Evolutionary conservation across 2,797 vertebrate species (phyloP).

Genomic region (Enteromius unitaeniatus): DNA sequence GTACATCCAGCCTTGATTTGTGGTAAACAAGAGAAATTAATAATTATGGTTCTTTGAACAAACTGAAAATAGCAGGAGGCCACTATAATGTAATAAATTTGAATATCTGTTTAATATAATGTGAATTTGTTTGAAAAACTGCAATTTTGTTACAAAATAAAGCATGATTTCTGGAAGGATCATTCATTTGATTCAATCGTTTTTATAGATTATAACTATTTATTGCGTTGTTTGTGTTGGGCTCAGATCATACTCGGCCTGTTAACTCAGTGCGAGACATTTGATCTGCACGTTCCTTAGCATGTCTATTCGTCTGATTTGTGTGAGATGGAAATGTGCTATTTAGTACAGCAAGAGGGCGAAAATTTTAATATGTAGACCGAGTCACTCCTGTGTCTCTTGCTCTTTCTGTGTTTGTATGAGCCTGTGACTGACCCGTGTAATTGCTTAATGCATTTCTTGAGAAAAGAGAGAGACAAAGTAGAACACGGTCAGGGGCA

Average conservation of each 20-base stretch:
- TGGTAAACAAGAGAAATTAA: background rate
- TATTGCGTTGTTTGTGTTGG: background rate
- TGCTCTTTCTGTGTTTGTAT: constrained; percentile 9
- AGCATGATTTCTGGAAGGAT: background rate
- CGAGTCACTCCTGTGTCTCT: background rate
- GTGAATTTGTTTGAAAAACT: background rate
- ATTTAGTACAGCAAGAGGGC: constrained; percentile 8
- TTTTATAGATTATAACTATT: background rate
- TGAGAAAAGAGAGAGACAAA: constrained; percentile 2
- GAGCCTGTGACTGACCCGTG: background rate
- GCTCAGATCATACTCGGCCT: background rate
- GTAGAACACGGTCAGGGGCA: background rate
- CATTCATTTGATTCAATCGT: background rate
- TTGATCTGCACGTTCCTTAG: background rate
- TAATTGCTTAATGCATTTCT: constrained; percentile 17
- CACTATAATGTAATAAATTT: background rate
- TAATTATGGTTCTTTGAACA: background rate
- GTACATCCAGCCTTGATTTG: background rate
- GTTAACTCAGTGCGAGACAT: background rate
- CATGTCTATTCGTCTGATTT: constrained; percentile 6
- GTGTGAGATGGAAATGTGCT: constrained; percentile 5
- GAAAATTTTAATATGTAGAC: constrained; percentile 9
- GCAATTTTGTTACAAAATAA: background rate
- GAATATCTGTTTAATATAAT: background rate
- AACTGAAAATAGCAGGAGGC: background rate